Conservation (phyloP, 2,888 invertebrate species). For the Mellilla xanthometata region DNA sequence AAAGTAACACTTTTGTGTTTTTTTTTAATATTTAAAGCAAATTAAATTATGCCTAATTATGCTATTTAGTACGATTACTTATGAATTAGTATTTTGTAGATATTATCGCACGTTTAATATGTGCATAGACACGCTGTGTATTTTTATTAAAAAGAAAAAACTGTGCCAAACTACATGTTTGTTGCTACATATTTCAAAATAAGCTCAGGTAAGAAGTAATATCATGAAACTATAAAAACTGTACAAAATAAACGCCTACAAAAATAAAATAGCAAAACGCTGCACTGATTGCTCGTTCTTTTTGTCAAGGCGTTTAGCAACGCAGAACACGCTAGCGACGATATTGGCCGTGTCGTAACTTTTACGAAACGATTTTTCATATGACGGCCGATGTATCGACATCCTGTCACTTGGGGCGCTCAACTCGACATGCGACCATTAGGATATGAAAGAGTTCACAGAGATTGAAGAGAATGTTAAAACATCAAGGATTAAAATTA, state of each 20-base stretch:
- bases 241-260: neutral
- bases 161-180: too few species aligned
- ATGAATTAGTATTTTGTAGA: too few species aligned
- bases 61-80: too few species aligned
- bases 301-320: slow-evolving; percentile 9
- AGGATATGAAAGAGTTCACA: neutral
- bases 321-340: neutral
- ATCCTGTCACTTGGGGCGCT: slow-evolving; percentile 32
- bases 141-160: too few species aligned
- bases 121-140: too few species aligned
- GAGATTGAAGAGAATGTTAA: neutral
- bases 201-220: too few species aligned
- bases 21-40: too few species aligned
- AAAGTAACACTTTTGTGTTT: too few species aligned
- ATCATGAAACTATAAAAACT: neutral
- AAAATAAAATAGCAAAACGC: neutral
- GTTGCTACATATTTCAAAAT: too few species aligned
- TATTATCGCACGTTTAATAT: too few species aligned
- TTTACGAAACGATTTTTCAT: slow-evolving; percentile 28
- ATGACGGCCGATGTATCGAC: slow-evolving; percentile 40
- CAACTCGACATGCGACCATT: slow-evolving; percentile 1
- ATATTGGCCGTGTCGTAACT: slow-evolving; percentile 13
- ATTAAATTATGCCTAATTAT: too few species aligned
- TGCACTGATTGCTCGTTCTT: slow-evolving; percentile 5
- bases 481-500: neutral